Base-by-base conservation (phyloP, 2,113 vertebrate species). In the Strix uralensis region DNA sequence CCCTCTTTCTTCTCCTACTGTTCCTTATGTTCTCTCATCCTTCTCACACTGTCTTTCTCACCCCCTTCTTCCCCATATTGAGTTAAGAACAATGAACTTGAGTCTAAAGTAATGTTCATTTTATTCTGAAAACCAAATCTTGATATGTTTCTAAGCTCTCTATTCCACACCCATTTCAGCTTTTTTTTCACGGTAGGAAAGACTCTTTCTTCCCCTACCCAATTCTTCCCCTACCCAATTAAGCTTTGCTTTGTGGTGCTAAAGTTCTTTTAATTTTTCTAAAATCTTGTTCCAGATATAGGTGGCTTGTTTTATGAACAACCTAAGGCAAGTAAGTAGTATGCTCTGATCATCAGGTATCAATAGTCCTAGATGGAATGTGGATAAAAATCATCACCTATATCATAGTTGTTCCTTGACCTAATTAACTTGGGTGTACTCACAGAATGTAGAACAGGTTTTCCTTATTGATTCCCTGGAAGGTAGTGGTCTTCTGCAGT, bases 11-110 rank as follows among this genome's bases (percentile, higher is more conserved):
- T 82, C 10, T 84, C 52, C 49, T 92, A 46, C 54, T 88, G 46
- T 77, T 96, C 26, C 15, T 79, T 88, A 32, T 77, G n/a, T 91
- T 94, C 70, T 79, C 34, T 63, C 34, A 77, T 52, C 34, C 46
- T 88, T 66, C 42, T 77, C 0, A 0, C 9, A 18, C 72, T 16
- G 14, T 90, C 36, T 75, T 91, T 32, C 38, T 86, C 26, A 40
- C 9, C 11, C 10, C 7, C 7, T 54, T 78, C 29, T 83, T 91
- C 9, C 34, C 13, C 26, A 57, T 47, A 70, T 1, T 63, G n/a
- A 81, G 29, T 71, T 90, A 66, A 72, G 15, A 46, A 73, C 57
- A 70, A 92, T 66, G 16, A 82, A 21, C 32, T 18, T 54, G 19
- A 46, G 26, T 34, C 29, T 79, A 10, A 86, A 81, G 25, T 38